These are phyloP conservation scores for Piaya cayana DNA, from an alignment of 2,113 vertebrate species.

Conservation along the genomic window DNA sequence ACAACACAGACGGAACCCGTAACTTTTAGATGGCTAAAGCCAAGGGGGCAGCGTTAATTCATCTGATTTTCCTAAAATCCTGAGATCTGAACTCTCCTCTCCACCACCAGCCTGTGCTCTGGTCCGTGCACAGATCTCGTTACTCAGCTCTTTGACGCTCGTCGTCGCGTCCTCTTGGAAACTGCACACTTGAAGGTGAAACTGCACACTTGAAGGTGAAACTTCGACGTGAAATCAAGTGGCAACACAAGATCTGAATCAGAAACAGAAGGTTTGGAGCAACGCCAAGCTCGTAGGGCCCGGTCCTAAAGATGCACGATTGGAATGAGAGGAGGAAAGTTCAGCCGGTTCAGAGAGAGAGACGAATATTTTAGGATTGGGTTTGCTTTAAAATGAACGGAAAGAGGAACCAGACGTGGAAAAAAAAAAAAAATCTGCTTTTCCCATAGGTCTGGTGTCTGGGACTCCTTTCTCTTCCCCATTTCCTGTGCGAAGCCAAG, in stretches of 20 bases:
- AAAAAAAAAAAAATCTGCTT: not conserved
- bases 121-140: fast-evolving
- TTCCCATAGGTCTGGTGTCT: not conserved
- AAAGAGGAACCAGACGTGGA: not conserved
- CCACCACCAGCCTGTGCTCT: fast-evolving
- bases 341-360: not conserved
- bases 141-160: not conserved
- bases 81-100: not conserved
- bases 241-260: not conserved
- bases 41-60: not conserved
- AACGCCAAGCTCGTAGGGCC: fast-evolving
- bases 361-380: fast-evolving
- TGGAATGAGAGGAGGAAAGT: fast-evolving
- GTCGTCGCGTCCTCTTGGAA: not conserved
- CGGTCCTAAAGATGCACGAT: not conserved
- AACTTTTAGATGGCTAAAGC: not conserved
- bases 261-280: not conserved
- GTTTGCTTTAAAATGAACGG: not conserved
- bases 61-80: not conserved
- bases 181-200: fast-evolving
- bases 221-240: not conserved
- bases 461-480: not conserved
- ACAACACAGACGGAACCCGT: not conserved
- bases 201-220: fast-evolving
- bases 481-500: conserved; percentile 3